A percentile compares a stretch with the other conserved stretches of the same genome.
Conservation (phyloP, 2,888 invertebrate genomes). For the Calameuta idolon region DNA sequence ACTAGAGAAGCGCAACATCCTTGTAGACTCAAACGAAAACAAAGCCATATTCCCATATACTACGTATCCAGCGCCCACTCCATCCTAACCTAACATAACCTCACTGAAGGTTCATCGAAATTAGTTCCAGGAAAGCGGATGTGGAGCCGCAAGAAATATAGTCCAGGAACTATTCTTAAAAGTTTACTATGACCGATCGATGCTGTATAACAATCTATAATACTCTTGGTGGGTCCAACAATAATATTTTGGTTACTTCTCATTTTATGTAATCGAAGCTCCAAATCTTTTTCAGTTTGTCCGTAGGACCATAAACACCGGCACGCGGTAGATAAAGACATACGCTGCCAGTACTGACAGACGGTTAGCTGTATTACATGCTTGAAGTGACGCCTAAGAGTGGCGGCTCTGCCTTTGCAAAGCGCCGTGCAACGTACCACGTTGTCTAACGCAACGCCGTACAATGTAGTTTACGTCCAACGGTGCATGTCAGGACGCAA, state of each 20-base stretch:
- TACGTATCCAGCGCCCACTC: not conserved
- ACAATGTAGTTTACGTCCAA: not conserved
- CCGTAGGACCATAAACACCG: conserved; percentile 30
- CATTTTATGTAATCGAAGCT: not conserved
- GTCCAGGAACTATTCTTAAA: not conserved
- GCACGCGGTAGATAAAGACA: conserved; percentile 15
- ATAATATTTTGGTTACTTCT: not conserved
- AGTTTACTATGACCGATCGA: not conserved
- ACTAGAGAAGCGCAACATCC: not conserved
- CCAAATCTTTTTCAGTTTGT: conserved; percentile 15
- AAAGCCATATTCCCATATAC: not conserved
- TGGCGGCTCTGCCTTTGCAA: conserved; percentile 27
- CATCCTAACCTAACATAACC: not conserved
- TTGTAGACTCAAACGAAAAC: not conserved
- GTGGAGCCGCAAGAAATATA: not conserved
- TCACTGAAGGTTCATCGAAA: not conserved
- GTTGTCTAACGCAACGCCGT: not conserved
- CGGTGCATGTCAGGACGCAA: not conserved
- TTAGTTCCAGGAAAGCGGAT: not conserved
- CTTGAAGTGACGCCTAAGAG: conserved; percentile 44
- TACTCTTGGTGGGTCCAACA: not conserved
- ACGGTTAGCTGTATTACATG: conserved; percentile 46
- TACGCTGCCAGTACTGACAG: conserved; percentile 8
- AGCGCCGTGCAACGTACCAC: conserved; percentile 2
- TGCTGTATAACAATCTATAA: not conserved